Evolutionary conservation across 2,113 vertebrate species (phyloP).

Genomic region (Pachypanchax playfairii): DNA sequence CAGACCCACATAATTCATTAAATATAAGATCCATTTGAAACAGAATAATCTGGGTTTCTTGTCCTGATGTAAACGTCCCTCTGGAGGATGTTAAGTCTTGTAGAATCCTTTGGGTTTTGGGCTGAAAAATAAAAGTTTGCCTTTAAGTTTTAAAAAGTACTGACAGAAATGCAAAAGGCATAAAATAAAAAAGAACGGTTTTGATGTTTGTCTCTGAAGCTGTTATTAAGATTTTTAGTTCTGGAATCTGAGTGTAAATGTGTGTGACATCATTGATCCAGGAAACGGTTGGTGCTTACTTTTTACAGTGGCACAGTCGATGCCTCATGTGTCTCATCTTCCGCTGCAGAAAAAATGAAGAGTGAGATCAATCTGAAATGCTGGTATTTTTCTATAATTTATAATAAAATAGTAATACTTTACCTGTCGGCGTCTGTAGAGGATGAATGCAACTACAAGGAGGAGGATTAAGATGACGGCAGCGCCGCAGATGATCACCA

Average conservation of each 20-base stretch:
- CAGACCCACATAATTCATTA: constrained; percentile 8
- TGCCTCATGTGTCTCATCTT: constrained; percentile 46
- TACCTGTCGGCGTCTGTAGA: constrained; percentile 63
- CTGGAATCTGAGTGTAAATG: constrained; percentile 3
- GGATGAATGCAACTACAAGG: constrained; percentile 51
- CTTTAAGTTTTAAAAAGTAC: constrained; percentile 25
- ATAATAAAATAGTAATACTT: constrained; percentile 1
- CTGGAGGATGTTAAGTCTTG: constrained; percentile 48
- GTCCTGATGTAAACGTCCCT: constrained; percentile 31
- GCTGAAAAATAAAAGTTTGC: constrained; percentile 63
- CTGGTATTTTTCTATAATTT: background rate
- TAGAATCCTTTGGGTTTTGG: constrained; percentile 78
- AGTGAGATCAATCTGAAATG: background rate
- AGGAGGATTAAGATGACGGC: constrained; percentile 64
- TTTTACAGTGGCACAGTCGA: constrained; percentile 74
- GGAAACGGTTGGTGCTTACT: constrained; percentile 67
- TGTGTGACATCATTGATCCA: constrained; percentile 18
- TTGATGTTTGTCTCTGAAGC: no score
- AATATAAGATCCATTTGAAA: constrained; percentile 16
- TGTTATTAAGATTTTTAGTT: background rate
- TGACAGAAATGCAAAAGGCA: background rate
- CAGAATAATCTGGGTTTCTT: constrained; percentile 6
- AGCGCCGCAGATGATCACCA: constrained; percentile 59
- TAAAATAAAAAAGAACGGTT: no score
- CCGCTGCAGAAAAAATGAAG: constrained; percentile 33